Evolutionary conservation across 2,888 invertebrate species (phyloP).

Genomic region (Mythimna lalbum): DNA sequence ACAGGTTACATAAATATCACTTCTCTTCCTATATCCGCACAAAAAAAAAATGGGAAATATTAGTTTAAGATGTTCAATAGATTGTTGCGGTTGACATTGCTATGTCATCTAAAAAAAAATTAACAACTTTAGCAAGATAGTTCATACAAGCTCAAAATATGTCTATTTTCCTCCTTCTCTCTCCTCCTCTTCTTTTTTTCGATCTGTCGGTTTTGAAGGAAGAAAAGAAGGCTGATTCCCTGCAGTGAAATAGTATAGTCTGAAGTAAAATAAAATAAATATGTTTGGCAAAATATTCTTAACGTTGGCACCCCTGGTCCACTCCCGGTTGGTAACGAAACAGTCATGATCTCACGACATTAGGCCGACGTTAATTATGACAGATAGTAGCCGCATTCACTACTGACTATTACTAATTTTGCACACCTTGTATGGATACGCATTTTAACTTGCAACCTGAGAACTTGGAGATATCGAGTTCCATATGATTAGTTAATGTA

Average conservation of each 20-base stretch:
- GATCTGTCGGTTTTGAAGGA: no score
- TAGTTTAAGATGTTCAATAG: neutral
- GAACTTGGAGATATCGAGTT: neutral
- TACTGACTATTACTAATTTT: constrained; percentile 60
- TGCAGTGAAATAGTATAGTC: no score
- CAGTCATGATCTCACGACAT: constrained; percentile 66
- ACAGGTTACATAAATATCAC: neutral
- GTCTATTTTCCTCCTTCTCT: no score
- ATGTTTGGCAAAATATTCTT: no score
- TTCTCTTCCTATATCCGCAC: neutral
- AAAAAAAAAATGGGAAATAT: neutral
- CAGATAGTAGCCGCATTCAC: constrained; percentile 66
- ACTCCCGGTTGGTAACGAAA: constrained; percentile 51
- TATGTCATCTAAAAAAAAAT: neutral
- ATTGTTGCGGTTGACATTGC: neutral
- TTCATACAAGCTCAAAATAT: neutral
- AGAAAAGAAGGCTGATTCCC: no score
- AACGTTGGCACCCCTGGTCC: constrained; percentile 38
- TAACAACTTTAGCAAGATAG: neutral
- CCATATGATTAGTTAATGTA: no score
- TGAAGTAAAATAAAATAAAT: no score
- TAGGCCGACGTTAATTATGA: constrained; percentile 70
- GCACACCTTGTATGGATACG: constrained; percentile 33
- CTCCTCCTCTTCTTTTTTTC: no score
- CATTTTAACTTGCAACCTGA: constrained; percentile 20